Evolutionary conservation across 2,888 invertebrate species (phyloP).

Genomic region (Pegoplata infirma): DNA sequence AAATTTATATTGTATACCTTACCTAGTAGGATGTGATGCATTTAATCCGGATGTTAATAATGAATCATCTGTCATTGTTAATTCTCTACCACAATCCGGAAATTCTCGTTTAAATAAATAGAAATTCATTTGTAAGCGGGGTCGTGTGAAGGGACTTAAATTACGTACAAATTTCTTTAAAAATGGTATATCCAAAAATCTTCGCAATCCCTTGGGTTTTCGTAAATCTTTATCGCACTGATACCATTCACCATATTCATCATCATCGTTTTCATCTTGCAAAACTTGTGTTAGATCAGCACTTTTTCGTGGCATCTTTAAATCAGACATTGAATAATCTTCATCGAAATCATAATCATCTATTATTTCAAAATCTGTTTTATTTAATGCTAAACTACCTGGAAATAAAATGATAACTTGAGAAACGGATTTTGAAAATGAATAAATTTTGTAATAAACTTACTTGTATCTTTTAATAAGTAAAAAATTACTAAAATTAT

Average conservation of each 20-base stretch:
- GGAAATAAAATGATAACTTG: neutral
- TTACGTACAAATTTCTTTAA: slow-evolving; percentile 70
- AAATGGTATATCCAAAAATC: slow-evolving; percentile 69
- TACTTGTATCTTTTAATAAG: neutral
- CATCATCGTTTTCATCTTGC: slow-evolving; percentile 68
- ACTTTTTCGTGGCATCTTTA: neutral
- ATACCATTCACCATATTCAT: slow-evolving; percentile 68
- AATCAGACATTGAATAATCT: slow-evolving; percentile 11
- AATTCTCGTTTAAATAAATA: slow-evolving; percentile 70
- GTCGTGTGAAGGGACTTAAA: slow-evolving; percentile 68
- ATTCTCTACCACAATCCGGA: slow-evolving; percentile 68
- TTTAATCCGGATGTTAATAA: slow-evolving; percentile 68
- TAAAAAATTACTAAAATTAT: slow-evolving; percentile 1
- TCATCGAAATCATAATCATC: slow-evolving; percentile 20
- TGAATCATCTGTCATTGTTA: slow-evolving; percentile 65
- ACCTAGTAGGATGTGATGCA: slow-evolving; percentile 71
- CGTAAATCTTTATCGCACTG: slow-evolving; percentile 71
- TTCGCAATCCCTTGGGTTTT: slow-evolving; percentile 66
- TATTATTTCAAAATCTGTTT: neutral
- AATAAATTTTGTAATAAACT: slow-evolving; percentile 11
- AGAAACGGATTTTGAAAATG: too few relatives aligned
- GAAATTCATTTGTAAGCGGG: slow-evolving; percentile 69
- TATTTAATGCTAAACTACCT: slow-evolving; percentile 2
- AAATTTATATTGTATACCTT: slow-evolving; percentile 12
- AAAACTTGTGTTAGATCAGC: slow-evolving; percentile 47